These are phyloP conservation scores for Paracentrotus lividus DNA, from an alignment of 53 echinoderm and acorn worm genomes.

Conservation along the genomic window DNA sequence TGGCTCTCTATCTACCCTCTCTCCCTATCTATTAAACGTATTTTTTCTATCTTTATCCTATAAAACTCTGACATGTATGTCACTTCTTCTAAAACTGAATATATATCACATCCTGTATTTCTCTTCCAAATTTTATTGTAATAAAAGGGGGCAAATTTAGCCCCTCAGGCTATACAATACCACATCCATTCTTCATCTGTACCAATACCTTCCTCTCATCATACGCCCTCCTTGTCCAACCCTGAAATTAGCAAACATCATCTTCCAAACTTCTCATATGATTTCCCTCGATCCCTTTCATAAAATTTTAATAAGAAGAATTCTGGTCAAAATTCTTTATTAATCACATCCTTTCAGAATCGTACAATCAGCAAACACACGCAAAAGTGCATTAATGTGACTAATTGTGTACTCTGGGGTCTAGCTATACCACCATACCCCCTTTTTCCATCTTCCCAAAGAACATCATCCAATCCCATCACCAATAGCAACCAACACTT, in stretches of 20 bases:
- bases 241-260: slow-evolving; percentile 34
- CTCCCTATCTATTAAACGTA: too few relatives aligned
- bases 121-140: not conserved
- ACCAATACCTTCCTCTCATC: not conserved
- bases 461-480: not conserved
- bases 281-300: slow-evolving; percentile 24
- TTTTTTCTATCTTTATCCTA: too few relatives aligned
- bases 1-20: too few relatives aligned
- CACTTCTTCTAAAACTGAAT: too few relatives aligned
- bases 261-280: not conserved
- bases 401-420: slow-evolving; percentile 47
- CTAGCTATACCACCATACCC: not conserved
- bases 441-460: not conserved
- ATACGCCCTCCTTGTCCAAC: not conserved
- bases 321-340: not conserved
- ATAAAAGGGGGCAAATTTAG: not conserved
- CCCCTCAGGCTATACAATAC: not conserved
- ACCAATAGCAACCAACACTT: slow-evolving; percentile 8
- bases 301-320: slow-evolving; percentile 6
- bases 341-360: slow-evolving; percentile 4
- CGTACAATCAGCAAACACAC: not conserved
- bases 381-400: slow-evolving; percentile 48
- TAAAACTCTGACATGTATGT: too few relatives aligned
- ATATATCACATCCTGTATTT: not conserved
- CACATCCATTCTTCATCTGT: not conserved